Evolutionary conservation across 1,140 invertebrate genomes (phyloP).

Genomic region (Aphaenogaster ashmeadi): DNA sequence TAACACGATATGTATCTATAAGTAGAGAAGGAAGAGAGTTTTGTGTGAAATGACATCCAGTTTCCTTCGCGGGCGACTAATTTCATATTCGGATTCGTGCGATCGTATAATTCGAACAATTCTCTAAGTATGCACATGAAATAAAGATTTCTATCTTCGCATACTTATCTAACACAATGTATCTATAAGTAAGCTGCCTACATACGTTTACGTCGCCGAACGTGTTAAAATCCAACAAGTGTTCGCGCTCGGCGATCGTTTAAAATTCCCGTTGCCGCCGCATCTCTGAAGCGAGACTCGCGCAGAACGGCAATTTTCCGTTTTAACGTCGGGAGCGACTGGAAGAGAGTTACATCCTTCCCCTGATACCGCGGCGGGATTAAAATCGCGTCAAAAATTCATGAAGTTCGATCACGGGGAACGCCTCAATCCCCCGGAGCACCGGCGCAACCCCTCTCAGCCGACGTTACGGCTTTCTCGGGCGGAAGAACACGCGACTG

Average conservation of each 20-base stretch:
- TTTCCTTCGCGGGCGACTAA: background rate
- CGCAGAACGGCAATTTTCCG: constrained; percentile 40
- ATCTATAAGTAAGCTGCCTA: background rate
- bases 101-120: background rate
- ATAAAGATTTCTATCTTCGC: background rate
- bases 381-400: constrained; percentile 64
- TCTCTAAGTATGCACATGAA: too few species aligned
- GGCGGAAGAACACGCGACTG: constrained; percentile 57
- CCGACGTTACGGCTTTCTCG: constrained; percentile 46
- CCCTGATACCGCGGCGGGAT: constrained; percentile 47
- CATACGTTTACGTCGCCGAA: background rate
- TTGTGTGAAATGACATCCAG: background rate
- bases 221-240: constrained; percentile 56
- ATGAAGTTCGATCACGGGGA: constrained; percentile 58
- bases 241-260: constrained; percentile 5
- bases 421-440: background rate
- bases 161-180: background rate
- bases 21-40: too few species aligned
- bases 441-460: background rate
- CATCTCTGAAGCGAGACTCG: constrained; percentile 1
- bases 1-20: too few species aligned
- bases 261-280: background rate
- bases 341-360: constrained; percentile 30
- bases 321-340: constrained; percentile 25
- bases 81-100: background rate